A percentile compares a stretch with the other conserved stretches of the same genome.
These are phyloP conservation scores for Carabus problematicus DNA, from an alignment of 2,888 invertebrate genomes.

Conservation along the genomic window DNA sequence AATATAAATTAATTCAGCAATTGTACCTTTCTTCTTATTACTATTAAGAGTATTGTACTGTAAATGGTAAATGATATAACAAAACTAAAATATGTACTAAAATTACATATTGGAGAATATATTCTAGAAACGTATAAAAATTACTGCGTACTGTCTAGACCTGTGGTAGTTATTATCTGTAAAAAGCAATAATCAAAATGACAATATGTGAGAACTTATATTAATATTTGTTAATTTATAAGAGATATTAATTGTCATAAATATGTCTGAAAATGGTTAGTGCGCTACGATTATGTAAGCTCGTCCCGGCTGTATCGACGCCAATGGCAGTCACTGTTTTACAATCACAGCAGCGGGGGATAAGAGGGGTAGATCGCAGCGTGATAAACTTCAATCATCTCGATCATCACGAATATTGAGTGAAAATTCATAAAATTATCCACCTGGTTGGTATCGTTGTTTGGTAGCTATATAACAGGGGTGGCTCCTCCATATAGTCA, in stretches of 20 bases:
- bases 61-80: not conserved
- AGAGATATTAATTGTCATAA: too few species aligned
- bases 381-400: conserved; percentile 42
- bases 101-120: not conserved
- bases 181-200: too few species aligned
- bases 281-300: too few species aligned
- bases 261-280: too few species aligned
- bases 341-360: conserved; percentile 20
- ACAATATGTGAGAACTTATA: too few species aligned
- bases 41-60: too few species aligned
- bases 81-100: not conserved
- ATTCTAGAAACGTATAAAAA: not conserved
- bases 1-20: too few species aligned
- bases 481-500: not conserved
- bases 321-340: not conserved
- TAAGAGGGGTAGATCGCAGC: conserved; percentile 36
- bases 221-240: too few species aligned
- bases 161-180: too few species aligned
- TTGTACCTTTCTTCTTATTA: too few species aligned
- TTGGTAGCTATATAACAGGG: not conserved
- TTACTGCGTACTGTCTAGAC: too few species aligned
- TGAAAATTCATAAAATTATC: conserved; percentile 39
- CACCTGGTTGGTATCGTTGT: conserved; percentile 27
- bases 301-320: not conserved
- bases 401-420: conserved; percentile 39